phyloP scores from a whole-genome alignment of 2,888 invertebrate genomes.

The Arrhopalites spinosus region DNA sequence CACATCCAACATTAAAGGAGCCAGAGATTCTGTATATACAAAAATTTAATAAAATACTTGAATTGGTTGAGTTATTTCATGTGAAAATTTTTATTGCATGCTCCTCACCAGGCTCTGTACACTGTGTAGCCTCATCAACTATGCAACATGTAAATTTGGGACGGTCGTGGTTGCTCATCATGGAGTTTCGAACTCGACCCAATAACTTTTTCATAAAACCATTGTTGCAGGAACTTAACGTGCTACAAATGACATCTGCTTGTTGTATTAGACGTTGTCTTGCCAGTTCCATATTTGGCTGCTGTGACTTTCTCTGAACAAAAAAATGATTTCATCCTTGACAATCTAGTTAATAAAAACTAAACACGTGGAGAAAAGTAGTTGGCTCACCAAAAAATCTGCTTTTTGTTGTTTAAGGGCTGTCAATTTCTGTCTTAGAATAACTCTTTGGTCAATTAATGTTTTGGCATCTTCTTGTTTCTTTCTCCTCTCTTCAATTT shows the following conservation, averaged over 20 bases:
- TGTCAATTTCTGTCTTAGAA: not conserved
- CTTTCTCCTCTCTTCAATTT: not conserved
- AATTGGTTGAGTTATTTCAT: too few species aligned
- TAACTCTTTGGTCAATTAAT: not conserved
- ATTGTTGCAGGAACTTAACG: constrained; percentile 55
- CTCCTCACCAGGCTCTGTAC: constrained; percentile 80
- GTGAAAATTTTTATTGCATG: too few species aligned
- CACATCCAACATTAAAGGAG: constrained; percentile 77
- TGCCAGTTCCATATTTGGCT: constrained; percentile 18
- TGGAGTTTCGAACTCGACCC: too few species aligned
- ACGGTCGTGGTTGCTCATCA: not conserved
- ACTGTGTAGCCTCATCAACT: constrained; percentile 81
- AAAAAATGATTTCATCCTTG: not conserved
- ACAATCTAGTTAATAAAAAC: not conserved
- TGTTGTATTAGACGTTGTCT: constrained; percentile 43
- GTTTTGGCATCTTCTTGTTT: not conserved
- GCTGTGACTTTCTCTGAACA: not conserved
- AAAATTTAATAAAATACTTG: too few species aligned
- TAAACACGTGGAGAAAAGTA: not conserved
- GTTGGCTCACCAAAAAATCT: not conserved
- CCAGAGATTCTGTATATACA: constrained; percentile 70
- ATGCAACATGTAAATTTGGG: constrained; percentile 69
- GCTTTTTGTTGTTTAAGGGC: not conserved
- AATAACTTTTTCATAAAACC: not conserved
- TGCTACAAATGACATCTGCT: constrained; percentile 57